Evolutionary conservation across 2,888 invertebrate genomes (phyloP).

Genomic region (Globia sparganii): DNA sequence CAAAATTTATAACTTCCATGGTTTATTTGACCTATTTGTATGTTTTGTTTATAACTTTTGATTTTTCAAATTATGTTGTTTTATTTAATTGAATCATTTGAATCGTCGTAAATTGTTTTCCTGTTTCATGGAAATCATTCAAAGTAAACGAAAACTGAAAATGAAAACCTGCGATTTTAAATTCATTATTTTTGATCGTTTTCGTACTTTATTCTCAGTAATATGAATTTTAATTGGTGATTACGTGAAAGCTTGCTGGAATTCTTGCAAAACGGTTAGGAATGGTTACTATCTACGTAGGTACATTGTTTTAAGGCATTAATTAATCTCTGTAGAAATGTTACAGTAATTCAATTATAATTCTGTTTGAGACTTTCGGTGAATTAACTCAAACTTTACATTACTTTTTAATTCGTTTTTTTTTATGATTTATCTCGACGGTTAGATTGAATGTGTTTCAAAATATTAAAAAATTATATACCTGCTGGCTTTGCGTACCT

Average conservation of each 20-base stretch:
- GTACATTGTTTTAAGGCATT: conserved; percentile 14
- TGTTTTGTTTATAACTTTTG: background rate
- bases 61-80: background rate
- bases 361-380: conserved; percentile 3
- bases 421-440: background rate
- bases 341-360: conserved; percentile 25
- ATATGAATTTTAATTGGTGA: background rate
- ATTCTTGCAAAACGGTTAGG: conserved; percentile 9
- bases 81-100: background rate
- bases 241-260: background rate
- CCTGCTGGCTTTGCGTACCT: background rate
- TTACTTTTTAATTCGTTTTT: background rate
- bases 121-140: background rate
- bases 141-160: background rate
- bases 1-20: background rate
- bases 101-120: background rate
- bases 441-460: conserved; percentile 14
- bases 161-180: background rate
- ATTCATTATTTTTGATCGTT: background rate
- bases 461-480: conserved; percentile 12
- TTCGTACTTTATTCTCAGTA: background rate
- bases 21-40: background rate
- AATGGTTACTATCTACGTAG: background rate
- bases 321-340: conserved; percentile 9
- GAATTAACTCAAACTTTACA: conserved; percentile 20